These are phyloP conservation scores for Mirza zaza DNA, from an alignment of 2,113 vertebrate species.

Conservation along the genomic window DNA sequence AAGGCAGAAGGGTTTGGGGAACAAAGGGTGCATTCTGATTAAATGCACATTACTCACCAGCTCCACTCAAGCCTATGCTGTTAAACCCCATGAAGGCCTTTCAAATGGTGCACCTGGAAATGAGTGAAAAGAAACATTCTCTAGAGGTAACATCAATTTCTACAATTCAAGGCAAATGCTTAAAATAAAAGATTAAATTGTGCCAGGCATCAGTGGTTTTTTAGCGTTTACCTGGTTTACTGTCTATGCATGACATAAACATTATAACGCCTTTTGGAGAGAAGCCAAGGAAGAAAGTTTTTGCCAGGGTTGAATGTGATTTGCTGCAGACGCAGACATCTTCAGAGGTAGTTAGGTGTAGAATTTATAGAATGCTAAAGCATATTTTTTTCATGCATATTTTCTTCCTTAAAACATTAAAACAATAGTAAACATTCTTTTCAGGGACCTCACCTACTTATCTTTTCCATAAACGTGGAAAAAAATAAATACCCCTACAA, in stretches of 20 bases:
- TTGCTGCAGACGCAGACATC: background rate
- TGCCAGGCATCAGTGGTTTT: background rate
- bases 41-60: background rate
- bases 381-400: background rate
- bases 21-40: background rate
- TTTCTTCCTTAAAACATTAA: constrained; percentile 44
- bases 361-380: background rate
- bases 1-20: background rate
- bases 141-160: background rate
- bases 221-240: background rate
- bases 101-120: constrained; percentile 41
- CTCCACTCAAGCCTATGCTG: background rate
- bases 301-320: background rate
- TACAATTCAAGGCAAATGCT: constrained; percentile 28
- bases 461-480: background rate
- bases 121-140: background rate
- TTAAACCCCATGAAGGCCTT: background rate
- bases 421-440: constrained; percentile 4
- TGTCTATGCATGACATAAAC: background rate
- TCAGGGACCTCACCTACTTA: background rate
- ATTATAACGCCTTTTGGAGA: background rate
- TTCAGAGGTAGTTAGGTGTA: background rate
- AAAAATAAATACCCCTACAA: background rate
- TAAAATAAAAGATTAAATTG: constrained; percentile 54
- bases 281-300: background rate